Base-by-base conservation (phyloP, 2,797 vertebrate genomes). In the Lacerta agilis region DNA sequence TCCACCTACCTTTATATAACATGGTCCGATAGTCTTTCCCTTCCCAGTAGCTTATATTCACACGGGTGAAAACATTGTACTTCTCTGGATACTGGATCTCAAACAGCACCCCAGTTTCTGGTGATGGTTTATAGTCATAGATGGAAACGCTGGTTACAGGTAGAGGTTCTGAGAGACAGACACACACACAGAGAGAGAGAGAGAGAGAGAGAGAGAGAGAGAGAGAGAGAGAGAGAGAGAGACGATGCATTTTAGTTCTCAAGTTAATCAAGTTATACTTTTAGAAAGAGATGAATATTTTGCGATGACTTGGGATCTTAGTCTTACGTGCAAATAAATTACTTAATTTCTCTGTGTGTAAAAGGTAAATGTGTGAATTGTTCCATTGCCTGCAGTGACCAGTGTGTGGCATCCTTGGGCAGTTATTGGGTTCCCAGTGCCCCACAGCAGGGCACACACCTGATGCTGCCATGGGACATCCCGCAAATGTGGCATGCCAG, bases 1-100 rank as follows among this genome's bases (percentile, higher is more conserved):
- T 8, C 78, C 2, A 83, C 96, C 94, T 95, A 98, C 98, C 99
- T 98, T 98, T 99, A 81, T 99, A 99, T 23, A 99, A 96, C 97
- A 99, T 98, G 0, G 97, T 98, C 69, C 97, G 93, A 67, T 95
- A 97, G 82, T 98, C 97, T 27, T 84, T 95, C 5, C 98, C 98
- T 95, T 99, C 98, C 29, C 96, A 97, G 88, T 97, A 99, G 96
- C 98, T 99, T 96, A 99, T 99, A 95, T 99, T 99, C 36, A 99
- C 98, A 91, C 99, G 95, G 86, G 98, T 99, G 94, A 98, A 99
- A 92, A 98, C 95, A 79, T 97, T 99, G 86, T 96, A 97, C 76
- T 98, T 98, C 77, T 97, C 96, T 1, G 98, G 98, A 88, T 98
- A 97, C 81, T 97, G 97, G 81, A 99, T 98, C 92, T 98, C 97